Percentiles rank a stretch among this genome's conserved stretches.
Conservation (phyloP, 2,797 vertebrate genomes). For the Pangasius djambal region DNA sequence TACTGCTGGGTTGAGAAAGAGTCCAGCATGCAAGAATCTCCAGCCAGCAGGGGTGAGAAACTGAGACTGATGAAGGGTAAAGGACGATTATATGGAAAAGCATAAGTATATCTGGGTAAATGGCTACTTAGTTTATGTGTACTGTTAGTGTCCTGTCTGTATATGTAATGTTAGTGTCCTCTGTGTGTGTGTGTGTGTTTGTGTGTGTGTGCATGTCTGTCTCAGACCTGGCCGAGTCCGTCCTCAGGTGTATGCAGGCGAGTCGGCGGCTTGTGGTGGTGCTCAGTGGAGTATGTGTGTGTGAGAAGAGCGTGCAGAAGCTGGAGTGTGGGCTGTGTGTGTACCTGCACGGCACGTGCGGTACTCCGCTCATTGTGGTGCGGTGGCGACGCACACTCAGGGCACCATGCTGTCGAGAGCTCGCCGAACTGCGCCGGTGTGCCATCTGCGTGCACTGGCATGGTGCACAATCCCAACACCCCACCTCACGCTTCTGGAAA, state of each 20-base stretch:
- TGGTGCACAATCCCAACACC: conserved; percentile 76
- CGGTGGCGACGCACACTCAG: conserved; percentile 76
- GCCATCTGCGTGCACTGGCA: conserved; percentile 82
- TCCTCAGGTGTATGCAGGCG: conserved; percentile 85
- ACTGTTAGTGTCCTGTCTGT: neutral
- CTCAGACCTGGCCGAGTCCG: conserved; percentile 65
- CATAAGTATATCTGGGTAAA: neutral
- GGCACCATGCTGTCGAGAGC: conserved; percentile 72
- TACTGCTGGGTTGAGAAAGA: neutral
- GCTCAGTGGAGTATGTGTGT: conserved; percentile 83
- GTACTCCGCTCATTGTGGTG: conserved; percentile 79
- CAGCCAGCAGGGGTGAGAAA: neutral
- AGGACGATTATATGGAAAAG: neutral
- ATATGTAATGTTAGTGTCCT: neutral
- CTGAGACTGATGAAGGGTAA: neutral
- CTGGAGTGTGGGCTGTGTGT: conserved; percentile 88
- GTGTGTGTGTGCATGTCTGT: conserved; percentile 13
- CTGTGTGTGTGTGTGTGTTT: neutral
- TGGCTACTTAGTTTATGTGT: neutral
- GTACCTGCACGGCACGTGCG: conserved; percentile 80
- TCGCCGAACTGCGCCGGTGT: conserved; percentile 78
- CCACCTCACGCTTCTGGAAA: conserved; percentile 86
- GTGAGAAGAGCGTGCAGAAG: conserved; percentile 88
- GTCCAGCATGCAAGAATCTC: neutral
- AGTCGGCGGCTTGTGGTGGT: conserved; percentile 89